Evolutionary conservation across 2,888 invertebrate species (phyloP), one percentile per base, ranked within the genome.

Genomic region (Nemotelus nigrinus): DNA sequence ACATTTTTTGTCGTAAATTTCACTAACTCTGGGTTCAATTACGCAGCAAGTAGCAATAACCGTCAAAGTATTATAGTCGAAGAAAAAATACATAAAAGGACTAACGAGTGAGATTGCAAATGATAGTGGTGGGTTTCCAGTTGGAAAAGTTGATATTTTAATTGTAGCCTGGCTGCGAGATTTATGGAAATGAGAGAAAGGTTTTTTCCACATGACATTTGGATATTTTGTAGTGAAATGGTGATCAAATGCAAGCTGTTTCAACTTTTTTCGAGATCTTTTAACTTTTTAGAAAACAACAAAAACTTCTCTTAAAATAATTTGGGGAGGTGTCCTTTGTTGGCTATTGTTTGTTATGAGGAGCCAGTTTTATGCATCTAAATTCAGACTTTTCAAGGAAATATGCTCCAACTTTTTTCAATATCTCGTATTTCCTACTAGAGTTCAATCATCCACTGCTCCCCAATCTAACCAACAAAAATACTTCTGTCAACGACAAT

Each of bases 1-100:
- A 74, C 48, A 74, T 63, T 74, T 74, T 74, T 60, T 74, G 74
- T 74, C 74, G 74, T 74, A 74, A 74, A 74, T 74, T 60, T 74
- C 74, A 74, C 60, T 63, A 74, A 63, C 74, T 60, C 63, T 48
- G 63, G 47, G 60, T 74, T 74, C 74, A 74, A 74, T 74, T 74
- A 74, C 74, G 74, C 74, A 74, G 74, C 74, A 74, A 74, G 63
- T 74, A 63, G 74, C 60, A 74, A 50, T 74, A 74, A 60, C 47
- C 60, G 74, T 74, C 74, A 60, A 74, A 60, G 74, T 45, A 74
- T 72, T 70, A 58, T 74, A 74, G 70, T 70, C 53, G 2, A 43
- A 53, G 50, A 53, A 70, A 70, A 63, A 70, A 43, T 55, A 53
- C 47, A 70, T 70, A 8, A 70, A 70, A 41, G 53, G 47, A 55